Base-by-base conservation (phyloP, 1,140 invertebrate species). In the Frieseomelitta varia region DNA sequence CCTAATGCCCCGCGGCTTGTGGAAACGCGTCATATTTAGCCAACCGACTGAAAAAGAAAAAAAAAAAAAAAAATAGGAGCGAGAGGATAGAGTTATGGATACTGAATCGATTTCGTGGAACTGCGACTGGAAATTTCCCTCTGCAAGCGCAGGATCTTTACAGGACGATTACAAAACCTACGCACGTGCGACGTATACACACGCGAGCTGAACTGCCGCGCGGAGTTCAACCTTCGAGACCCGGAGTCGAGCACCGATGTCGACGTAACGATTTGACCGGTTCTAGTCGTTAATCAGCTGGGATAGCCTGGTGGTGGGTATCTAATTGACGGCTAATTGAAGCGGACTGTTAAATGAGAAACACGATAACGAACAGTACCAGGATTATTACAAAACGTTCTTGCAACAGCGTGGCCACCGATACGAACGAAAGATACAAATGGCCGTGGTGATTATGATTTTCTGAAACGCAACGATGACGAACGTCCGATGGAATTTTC, bases 311-410 rank as follows among this genome's bases (percentile, higher is more conserved):
- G 69, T 81, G 81, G 85, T 88, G 87, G 55, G 77, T 89, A 87
- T 89, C 88, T 89, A 90, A 90, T 90, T 90, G 88, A 89, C 88
- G 88, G 88, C 88, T 90, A 90, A 90, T 90, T 87, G 88, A 89
- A 87, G 82, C 86, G 85, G 87, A 90, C 82, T 89, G 88, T 81
- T 90, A 89, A 89, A 89, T 83, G 88, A 89, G 88, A 90, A 89
- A 90, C 85, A 85, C 85, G 88, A 90, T 90, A 89, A 87, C 88
- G 81, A 79, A 89, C 87, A 69, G 65, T 58, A 67, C 65, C 34
- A 19, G 65, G 85, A 89, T 89, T 89, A 84, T 89, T 89, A 89
- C 87, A 89, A 89, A 89, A 89, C 76, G 81, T 58, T 79, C 63
- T 84, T 85, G 85, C 87, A 86, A 89, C 79, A 85, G 67, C 72